Evolutionary conservation across 2,797 vertebrate genomes (phyloP), one percentile per base, ranked within the genome.

Genomic region (Acrossocheilus wenchowensis): DNA sequence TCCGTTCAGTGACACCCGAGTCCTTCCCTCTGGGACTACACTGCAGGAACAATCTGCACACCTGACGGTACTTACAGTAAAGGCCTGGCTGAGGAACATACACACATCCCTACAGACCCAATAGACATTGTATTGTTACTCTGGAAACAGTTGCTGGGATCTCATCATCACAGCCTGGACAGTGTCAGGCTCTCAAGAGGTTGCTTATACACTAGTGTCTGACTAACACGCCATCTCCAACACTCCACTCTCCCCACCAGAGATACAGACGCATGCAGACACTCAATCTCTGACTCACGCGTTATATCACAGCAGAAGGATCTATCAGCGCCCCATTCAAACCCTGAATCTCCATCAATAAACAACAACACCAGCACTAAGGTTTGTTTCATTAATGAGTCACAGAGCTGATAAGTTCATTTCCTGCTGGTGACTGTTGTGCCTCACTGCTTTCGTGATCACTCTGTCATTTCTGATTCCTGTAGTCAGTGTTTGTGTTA

Each of bases 121-220:
- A 87, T 83, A 78, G 36, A 87, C 81, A 71, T 36, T 87, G 81
- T 78, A 71, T 43, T 34, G 81, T 87, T 83, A 45, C 84, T 74
- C 26, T 1, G 66, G 78, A 64, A 87, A 87, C 78, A 57, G 82
- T 87, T 86, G 85, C 81, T 81, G 75, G 34, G 78, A 48, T 52
- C 26, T 69, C 69, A 81, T 39, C 79, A 81, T 87, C 54, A 84
- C 54, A 75, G 54, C 50, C 78, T 87, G 88, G 78, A 72, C 62
- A 87, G 77, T 72, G 45, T 89, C 79, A 84, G 11, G 71, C 30
- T 84, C 77, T 74, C 43, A 30, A 79, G 81, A 78, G 84, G 75
- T 64, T 68, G 62, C 39, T 78, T 54, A 89, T 39, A 86, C 84
- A 83, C 43, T 78, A 72, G 21, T 21, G 50, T 83, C 75, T 83